Conservation (phyloP, 2,888 invertebrate species). For the Dorcus parallelipipedus region DNA sequence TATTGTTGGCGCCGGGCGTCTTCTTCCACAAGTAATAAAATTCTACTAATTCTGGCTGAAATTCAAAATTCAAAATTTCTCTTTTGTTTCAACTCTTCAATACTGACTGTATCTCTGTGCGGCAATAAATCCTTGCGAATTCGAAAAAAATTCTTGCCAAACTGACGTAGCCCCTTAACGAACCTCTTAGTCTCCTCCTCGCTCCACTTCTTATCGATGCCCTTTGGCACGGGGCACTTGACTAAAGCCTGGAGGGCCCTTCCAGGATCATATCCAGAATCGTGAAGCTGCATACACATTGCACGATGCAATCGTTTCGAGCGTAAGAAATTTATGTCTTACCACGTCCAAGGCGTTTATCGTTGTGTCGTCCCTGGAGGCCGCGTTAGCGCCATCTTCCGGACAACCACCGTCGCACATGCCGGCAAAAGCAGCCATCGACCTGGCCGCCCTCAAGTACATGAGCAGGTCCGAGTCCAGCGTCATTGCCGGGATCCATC, state of each 20-base stretch:
- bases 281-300: constrained; percentile 69
- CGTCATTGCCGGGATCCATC: constrained; percentile 93
- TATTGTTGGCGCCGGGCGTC: constrained; percentile 95
- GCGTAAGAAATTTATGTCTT: constrained; percentile 33
- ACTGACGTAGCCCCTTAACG: constrained; percentile 95
- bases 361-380: constrained; percentile 95
- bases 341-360: constrained; percentile 94
- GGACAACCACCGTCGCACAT: constrained; percentile 98
- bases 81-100: background rate
- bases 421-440: constrained; percentile 96
- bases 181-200: constrained; percentile 98
- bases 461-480: constrained; percentile 94
- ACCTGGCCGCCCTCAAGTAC: constrained; percentile 95
- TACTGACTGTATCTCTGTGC: constrained; percentile 87
- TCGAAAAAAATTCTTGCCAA: constrained; percentile 98
- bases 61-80: constrained; percentile 16
- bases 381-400: constrained; percentile 95
- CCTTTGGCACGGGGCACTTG: constrained; percentile 95
- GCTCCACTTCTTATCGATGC: constrained; percentile 96
- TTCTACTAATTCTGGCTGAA: constrained; percentile 89
- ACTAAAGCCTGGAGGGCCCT: constrained; percentile 94
- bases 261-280: constrained; percentile 94
- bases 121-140: constrained; percentile 95
- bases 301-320: background rate
- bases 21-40: constrained; percentile 99